Base-by-base conservation (phyloP, 37 sponge, comb jelly and placozoan genomes). In the Ephydatia muelleri region DNA sequence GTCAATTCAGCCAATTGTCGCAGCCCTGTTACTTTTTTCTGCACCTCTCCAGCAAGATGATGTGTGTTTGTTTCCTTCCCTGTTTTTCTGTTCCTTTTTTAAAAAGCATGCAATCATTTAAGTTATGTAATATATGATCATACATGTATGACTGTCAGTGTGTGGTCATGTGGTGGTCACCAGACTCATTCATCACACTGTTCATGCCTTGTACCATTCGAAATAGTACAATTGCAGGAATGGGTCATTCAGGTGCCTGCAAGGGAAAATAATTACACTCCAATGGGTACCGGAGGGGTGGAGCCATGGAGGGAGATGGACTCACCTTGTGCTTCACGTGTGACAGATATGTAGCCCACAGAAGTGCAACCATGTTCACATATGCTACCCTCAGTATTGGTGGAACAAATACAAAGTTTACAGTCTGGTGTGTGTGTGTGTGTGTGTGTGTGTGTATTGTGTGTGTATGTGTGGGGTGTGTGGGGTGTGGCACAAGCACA, bases 321-420 rank as follows among this genome's bases (percentile, higher is more conserved):
- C 71, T 82, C 26, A 86, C 89, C 80, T 78, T 84, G 77, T 89
- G 85, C 48, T 89, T 89, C 85, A 85, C 80, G 69, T 89, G 80
- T 28, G 90, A 89, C 37, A 89, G 81, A 65, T 48, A 85, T 0
- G 72, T 70, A 0, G 82, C 80, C 85, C 85, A 89, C 29, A 70
- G 2, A 68, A 89, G 34, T 22, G 85, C 80, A 73, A 84, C 80
- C 27, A 71, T 25, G 69, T 83, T 83, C 75, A 89, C 90, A 80
- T 84, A 84, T 39, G 72, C n/a, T 3, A 89, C 90, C 31, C 90
- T 68, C 25, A 75, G 43, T 0, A 39, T 26, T 31, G 77, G 49
- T 25, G 90, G 90, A 14, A 89, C 70, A 21, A 84, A 70, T 43
- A 68, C 38, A 49, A 89, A 89, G 85, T 89, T 89, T 38, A 89